These are phyloP conservation scores for Tonatia bakeri DNA, from an alignment of 2,113 vertebrate species.

Conservation along the genomic window DNA sequence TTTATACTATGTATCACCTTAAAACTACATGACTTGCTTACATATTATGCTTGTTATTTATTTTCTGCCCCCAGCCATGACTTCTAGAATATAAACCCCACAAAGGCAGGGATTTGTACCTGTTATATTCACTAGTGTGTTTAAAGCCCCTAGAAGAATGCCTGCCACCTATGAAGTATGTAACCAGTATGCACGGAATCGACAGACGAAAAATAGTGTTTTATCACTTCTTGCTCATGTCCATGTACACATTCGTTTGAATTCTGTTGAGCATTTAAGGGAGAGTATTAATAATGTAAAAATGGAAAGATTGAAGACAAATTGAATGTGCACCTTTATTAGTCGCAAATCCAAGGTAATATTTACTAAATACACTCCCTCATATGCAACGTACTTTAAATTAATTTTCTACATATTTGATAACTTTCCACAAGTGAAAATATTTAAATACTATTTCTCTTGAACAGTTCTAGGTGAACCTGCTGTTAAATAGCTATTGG, in stretches of 20 bases:
- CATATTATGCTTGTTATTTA: neutral
- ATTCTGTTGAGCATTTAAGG: neutral
- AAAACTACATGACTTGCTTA: neutral
- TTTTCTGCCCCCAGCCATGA: neutral
- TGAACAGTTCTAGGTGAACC: neutral
- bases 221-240: neutral
- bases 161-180: neutral
- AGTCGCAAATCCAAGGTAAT: neutral
- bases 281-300: neutral
- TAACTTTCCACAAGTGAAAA: neutral
- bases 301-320: neutral
- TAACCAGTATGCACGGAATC: neutral
- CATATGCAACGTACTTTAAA: slow-evolving; percentile 9
- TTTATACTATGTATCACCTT: neutral
- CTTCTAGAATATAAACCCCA: neutral
- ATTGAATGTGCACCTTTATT: neutral
- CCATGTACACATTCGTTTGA: neutral
- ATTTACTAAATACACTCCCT: neutral
- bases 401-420: neutral
- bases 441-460: neutral
- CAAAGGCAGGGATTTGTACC: neutral
- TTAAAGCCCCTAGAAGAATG: neutral
- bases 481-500: neutral
- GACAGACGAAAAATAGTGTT: neutral
- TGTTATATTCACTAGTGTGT: neutral